Conservation (phyloP, 2,888 invertebrate genomes). For the Drosophila nigritarsus region DNA sequence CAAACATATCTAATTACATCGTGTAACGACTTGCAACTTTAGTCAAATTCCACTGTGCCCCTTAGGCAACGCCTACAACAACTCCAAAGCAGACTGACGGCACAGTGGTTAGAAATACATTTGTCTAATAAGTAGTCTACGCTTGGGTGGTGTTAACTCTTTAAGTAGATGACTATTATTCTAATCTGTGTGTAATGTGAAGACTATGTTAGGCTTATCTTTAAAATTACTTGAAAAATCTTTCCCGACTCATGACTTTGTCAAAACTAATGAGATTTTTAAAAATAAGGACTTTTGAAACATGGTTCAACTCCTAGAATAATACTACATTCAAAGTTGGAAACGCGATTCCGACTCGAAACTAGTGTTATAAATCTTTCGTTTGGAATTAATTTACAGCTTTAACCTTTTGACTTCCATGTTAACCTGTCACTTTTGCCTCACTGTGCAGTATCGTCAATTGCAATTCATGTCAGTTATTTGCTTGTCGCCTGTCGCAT, state of each 20-base stretch:
- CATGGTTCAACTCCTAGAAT: neutral
- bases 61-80: slow-evolving; percentile 47
- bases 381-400: neutral
- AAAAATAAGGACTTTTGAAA: neutral
- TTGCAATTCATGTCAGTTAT: slow-evolving; percentile 52
- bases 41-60: slow-evolving; percentile 43
- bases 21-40: slow-evolving; percentile 52
- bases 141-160: neutral
- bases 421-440: neutral
- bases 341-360: neutral
- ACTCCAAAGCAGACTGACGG: neutral
- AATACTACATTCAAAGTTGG: neutral
- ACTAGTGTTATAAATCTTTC: too few relatives aligned
- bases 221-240: neutral
- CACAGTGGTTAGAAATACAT: slow-evolving; percentile 29
- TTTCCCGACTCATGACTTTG: neutral
- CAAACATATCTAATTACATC: slow-evolving; percentile 75
- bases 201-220: neutral
- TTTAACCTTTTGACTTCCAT: neutral
- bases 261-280: neutral
- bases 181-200: neutral
- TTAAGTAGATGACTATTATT: neutral
- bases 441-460: slow-evolving; percentile 54
- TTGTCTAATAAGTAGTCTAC: neutral
- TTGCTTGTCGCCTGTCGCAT: slow-evolving; percentile 41